Conservation (phyloP, 2,113 vertebrate species). For the Cricetomys ansorgei region DNA sequence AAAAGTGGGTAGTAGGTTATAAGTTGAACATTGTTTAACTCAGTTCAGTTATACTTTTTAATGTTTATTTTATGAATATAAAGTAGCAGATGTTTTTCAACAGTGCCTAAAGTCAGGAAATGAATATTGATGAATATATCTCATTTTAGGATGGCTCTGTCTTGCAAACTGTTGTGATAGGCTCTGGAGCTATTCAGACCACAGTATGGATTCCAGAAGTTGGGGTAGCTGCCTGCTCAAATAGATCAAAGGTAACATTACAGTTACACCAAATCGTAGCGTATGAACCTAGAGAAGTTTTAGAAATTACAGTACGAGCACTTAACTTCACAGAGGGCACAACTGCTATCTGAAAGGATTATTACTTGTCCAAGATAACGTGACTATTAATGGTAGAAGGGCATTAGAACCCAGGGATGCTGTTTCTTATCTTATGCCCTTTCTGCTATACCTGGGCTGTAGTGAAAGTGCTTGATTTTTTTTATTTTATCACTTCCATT, state of each 20-base stretch:
- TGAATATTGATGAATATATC: slow-evolving; percentile 34
- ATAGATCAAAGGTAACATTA: slow-evolving; percentile 94
- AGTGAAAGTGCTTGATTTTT: background rate
- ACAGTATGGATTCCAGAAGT: slow-evolving; percentile 98
- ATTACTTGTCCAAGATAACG: background rate
- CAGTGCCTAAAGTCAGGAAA: slow-evolving; percentile 32
- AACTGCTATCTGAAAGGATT: background rate
- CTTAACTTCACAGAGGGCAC: background rate
- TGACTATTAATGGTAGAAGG: background rate
- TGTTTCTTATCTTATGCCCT: background rate
- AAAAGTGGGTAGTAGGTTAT: background rate
- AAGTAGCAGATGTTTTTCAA: background rate
- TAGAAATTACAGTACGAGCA: background rate
- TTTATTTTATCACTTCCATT: slow-evolving; percentile 30
- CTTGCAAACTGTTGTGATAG: slow-evolving; percentile 95
- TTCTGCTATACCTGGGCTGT: background rate
- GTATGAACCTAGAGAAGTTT: background rate
- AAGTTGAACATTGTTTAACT: slow-evolving; percentile 9
- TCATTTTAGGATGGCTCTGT: slow-evolving; percentile 94
- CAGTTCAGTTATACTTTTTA: slow-evolving; percentile 36
- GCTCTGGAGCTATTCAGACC: slow-evolving; percentile 96
- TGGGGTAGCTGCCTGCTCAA: slow-evolving; percentile 97
- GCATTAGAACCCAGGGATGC: background rate
- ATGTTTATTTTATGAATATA: background rate
- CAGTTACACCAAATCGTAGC: background rate